Evolutionary conservation across 2,888 invertebrate genomes (phyloP), one percentile per base, ranked within the genome.

Genomic region (Coleophora deauratella): DNA sequence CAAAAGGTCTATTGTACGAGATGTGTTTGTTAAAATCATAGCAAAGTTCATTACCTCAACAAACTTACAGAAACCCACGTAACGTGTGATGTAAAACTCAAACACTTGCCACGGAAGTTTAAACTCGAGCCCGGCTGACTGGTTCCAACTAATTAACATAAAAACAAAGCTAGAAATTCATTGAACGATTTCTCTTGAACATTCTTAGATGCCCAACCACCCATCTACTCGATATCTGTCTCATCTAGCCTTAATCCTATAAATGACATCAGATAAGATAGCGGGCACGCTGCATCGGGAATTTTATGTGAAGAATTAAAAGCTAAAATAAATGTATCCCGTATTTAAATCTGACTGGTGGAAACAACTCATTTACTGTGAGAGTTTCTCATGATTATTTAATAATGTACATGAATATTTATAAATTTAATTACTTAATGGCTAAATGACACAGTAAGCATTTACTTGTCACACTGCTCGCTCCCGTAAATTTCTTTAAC

Each of bases 221-320:
- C 75, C 70, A 75, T 74, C 69, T 57, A 65, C 66, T 59, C 62
- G 66, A 60, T 80, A 78, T 82, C 79, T 72, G 72, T 66, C 75
- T 59, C 74, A 82, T 84, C 81, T 79, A 69, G 67, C 66, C 62
- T 66, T 84, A 80, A 84, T 81, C 80, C 75, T 66, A 81, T 80
- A 81, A 81, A 82, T 74, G 81, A 82, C 81, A 80, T 79, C 73
- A 65, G 76, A 80, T 84, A 74, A 81, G 77, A 68, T 64, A 62
- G 69, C 42, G 72, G 49, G 45, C 55, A 72, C 42, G 57, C 54
- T 70, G 58, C 40, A 34, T 50, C 47, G 47, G 49, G 56, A 56
- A 57, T 65, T 69, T 68, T 55, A 65, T 61, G 54, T 49, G 46
- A 44, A 47, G 55, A 58, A 64, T 67, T 65, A 61, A 66, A 66